Base-by-base conservation (phyloP, 2,113 vertebrate genomes). In the Ptyas mucosa region DNA sequence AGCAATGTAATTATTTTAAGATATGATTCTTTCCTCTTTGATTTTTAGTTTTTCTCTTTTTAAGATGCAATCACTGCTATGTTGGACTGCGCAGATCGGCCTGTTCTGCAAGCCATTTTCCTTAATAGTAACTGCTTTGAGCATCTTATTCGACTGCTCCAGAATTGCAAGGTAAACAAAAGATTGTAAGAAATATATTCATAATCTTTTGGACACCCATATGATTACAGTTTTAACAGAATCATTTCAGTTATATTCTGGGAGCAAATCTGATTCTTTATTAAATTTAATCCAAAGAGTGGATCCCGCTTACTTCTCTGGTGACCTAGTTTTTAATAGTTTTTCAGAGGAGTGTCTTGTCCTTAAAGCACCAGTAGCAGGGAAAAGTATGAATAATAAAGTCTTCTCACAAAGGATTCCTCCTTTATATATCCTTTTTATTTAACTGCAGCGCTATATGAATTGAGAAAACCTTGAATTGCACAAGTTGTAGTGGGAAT, bases 91-190 rank as follows among this genome's bases (percentile, higher is more conserved):
- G 98, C 98, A n/a, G 99, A 99, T 95, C 98, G 98, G 89, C 99
- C 99, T 29, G 99, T 99, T 92, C 98, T 99, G 89, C 99, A 99
- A 97, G 99, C 99, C 92, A 98, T 99, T 98, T 99, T 99, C 97
- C 98, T 99, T 96, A 99, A 99, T 95, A 99, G 99, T 93, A 99
- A 99, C 97, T 99, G 99, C 95, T 99, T 99, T 95, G 99, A 99
- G 96, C 99, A 99, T 97, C 98, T 99, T 94, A 99, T 98, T 90
- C 97, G 99, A 89, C 98, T 99, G 87, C 96, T 99, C 92, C 99
- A 99, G 97, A 99, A 99, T 96, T 99, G 99, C 98, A 99, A 99
- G 99, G 99, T 99, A 98, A 96, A 92, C 89, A 94, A 94, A 95
- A 87, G 54, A 49, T 10, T 94, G 94, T 88, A 24, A 85, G 53